These are phyloP conservation scores for Coturnix japonica DNA, from an alignment of 2,113 vertebrate species.

Conservation along the genomic window DNA sequence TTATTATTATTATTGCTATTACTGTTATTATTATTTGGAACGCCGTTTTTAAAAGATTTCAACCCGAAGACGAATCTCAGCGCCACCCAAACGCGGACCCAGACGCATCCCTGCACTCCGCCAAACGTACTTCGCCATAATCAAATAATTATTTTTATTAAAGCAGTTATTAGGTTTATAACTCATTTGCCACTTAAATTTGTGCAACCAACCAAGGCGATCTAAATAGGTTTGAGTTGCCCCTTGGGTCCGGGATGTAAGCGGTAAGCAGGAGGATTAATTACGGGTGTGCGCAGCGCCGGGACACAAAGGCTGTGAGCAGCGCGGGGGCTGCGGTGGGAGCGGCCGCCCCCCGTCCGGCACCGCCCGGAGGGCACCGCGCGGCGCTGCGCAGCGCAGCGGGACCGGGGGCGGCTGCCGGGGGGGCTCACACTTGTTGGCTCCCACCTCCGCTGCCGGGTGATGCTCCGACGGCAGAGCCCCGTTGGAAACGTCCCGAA, in stretches of 20 bases:
- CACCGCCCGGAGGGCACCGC: too few relatives aligned
- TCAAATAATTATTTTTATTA: conserved; percentile 76
- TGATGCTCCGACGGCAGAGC: background rate
- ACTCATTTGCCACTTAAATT: conserved; percentile 85
- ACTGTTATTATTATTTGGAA: background rate
- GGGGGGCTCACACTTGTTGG: conserved; percentile 25
- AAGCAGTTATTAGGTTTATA: conserved; percentile 84
- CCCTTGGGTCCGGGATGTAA: conserved; percentile 77
- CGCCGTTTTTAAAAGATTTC: background rate
- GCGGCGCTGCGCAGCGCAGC: too few relatives aligned
- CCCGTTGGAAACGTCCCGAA: background rate
- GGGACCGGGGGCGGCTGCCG: background rate
- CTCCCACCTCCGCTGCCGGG: background rate
- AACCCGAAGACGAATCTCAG: background rate
- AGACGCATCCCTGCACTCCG: conserved; percentile 14
- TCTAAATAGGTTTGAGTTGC: conserved; percentile 83
- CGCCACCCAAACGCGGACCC: background rate
- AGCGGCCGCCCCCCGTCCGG: background rate
- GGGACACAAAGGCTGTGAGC: conserved; percentile 69
- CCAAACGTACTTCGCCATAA: conserved; percentile 52
- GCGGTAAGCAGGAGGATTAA: conserved; percentile 84
- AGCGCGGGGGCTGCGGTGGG: background rate
- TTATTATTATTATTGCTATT: background rate
- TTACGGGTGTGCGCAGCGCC: conserved; percentile 77
- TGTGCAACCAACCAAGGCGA: conserved; percentile 83